Conservation (phyloP, 92 coral and sea anemone species). For the Palythoa grandiflora region DNA sequence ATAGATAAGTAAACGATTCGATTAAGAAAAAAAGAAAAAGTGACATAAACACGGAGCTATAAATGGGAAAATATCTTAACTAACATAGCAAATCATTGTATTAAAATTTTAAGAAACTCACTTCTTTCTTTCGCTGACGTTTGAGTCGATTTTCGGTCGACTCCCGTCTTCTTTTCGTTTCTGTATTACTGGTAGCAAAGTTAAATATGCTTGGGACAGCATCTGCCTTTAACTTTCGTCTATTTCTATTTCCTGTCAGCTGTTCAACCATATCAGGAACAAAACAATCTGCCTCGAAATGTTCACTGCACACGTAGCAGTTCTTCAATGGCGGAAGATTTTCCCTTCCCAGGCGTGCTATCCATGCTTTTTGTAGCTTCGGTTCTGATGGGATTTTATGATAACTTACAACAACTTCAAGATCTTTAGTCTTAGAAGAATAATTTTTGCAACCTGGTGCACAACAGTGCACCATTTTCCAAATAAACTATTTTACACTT, state of each 20-base stretch:
- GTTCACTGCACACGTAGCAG: slow-evolving; percentile 26
- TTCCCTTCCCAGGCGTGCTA: neutral
- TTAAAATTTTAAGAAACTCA: neutral
- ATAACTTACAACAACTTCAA: slow-evolving; percentile 1
- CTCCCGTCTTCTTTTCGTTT: neutral
- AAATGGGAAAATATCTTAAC: neutral
- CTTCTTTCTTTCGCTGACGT: neutral
- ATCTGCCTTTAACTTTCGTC: neutral
- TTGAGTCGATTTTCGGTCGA: slow-evolving; percentile 14
- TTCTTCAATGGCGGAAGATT: slow-evolving; percentile 17
- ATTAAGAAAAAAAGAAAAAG: neutral
- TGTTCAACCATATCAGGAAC: neutral
- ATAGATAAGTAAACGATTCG: neutral
- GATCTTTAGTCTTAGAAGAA: slow-evolving; percentile 7
- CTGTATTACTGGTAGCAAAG: neutral
- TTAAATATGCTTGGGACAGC: neutral
- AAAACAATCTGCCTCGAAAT: slow-evolving; percentile 11
- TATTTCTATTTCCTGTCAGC: slow-evolving; percentile 4
- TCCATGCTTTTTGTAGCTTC: slow-evolving; percentile 4
- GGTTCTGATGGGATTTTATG: slow-evolving; percentile 9
- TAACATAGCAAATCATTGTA: neutral
- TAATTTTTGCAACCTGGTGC: slow-evolving; percentile 18
- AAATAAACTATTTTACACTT: neutral
- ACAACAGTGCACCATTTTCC: slow-evolving; percentile 9
- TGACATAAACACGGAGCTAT: neutral